Evolutionary conservation across 2,888 invertebrate species (phyloP), one percentile per base, ranked within the genome.

Genomic region (Gortyna flavago): DNA sequence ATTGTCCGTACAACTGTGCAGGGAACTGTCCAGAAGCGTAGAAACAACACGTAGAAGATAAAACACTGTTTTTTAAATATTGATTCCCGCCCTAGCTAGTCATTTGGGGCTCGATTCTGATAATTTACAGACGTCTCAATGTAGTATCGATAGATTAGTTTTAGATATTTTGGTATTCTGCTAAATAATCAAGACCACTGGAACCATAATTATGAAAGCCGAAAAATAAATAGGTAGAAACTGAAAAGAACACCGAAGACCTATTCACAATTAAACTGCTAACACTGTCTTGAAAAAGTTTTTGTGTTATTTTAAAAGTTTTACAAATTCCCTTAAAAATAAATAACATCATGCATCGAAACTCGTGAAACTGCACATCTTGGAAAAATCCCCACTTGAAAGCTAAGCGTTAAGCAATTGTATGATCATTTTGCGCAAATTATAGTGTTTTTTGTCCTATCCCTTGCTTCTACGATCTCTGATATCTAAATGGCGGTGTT

Each of bases 401-500:
- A 3, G 16, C 4, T 21, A 41, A 2, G 4, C n/a, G 16, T 6
- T 29, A 29, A 29, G 11, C 4, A 25, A 32, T 16, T 57, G 13
- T 29, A 78, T 79, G 65, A 35, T 54, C 13, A 51, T 57, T 68
- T 61, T 75, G 16, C 21, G 66, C 66, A 41, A 41, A 51, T 29
- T 21, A 9, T 11, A 1, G 16, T 21, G n/a, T 2, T 25, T 51
- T 9, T 65, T 11, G 13, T n/a, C 18, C 16, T 8, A 48, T 32
- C 38, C 13, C 1, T 54, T 72, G 21, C 5, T 75, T 82, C 48
- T 48, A 65, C 8, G 25, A 64, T 82, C 72, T 13, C 0, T 54
- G 54, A 25, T 13, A 38, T 44, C 51, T 25, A 32, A 57, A 48
- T 72, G 44, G 69, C 72, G 21, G 51, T 85, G 77, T 80, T 86